Conservation (phyloP, 2,888 invertebrate genomes). For the Nomada fabriciana region DNA sequence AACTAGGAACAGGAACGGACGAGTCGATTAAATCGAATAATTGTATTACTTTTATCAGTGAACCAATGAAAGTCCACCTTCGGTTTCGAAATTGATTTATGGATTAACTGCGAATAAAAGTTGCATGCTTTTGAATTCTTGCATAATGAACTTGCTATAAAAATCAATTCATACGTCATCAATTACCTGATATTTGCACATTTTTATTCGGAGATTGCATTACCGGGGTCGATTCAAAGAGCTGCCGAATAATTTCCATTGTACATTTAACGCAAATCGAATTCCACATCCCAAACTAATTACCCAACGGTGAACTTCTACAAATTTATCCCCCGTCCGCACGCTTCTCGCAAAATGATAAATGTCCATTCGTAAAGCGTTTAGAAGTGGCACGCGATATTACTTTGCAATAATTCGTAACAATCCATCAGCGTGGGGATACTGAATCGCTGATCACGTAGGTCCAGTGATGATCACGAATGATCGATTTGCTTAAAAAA, state of each 20-base stretch:
- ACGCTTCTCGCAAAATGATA: neutral
- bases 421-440: neutral
- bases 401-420: constrained; percentile 5
- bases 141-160: too few species aligned
- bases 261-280: too few species aligned
- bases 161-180: too few species aligned
- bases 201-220: neutral
- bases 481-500: constrained; percentile 40
- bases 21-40: too few species aligned
- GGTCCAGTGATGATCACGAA: constrained; percentile 14
- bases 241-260: too few species aligned
- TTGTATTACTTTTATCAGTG: neutral
- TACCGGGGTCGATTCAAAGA: neutral
- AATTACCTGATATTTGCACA: neutral
- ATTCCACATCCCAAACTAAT: neutral
- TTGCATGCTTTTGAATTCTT: too few species aligned
- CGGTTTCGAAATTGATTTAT: too few species aligned
- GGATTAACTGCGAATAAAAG: neutral
- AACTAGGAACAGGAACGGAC: too few species aligned
- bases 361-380: constrained; percentile 50
- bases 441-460: constrained; percentile 37
- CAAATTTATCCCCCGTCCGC: neutral
- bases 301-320: neutral
- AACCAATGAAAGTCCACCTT: neutral
- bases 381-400: constrained; percentile 5